Evolutionary conservation across 2,797 vertebrate species (phyloP), one percentile per base, ranked within the genome.

Genomic region (Urosaurus nigricauda): DNA sequence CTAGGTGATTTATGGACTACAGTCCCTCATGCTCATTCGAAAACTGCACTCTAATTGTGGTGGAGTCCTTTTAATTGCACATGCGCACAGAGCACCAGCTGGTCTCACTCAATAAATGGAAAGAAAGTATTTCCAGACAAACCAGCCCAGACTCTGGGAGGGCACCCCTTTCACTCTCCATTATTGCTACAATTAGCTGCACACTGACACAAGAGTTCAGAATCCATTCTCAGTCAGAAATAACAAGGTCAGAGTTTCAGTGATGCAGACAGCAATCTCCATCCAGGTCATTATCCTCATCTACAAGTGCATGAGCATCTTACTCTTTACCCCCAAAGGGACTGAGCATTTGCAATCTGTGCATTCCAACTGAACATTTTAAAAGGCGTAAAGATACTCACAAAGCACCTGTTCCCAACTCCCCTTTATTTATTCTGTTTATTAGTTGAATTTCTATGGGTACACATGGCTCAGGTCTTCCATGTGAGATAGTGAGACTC

Each of bases 51-150:
- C 85, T 79, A 84, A 87, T 84, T 85, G 75, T 77, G 63, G 75
- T 75, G 77, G 16, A 81, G 47, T 26, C 85, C 40, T 90, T 82
- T 19, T 85, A 88, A 90, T 77, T 88, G 89, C 83, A 88, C 86
- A 85, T 88, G 86, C 86, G 70, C 86, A 85, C 1, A 11, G 37
- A 68, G 83, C 71, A 88, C 73, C 90, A 88, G 83, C 58, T 82
- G 86, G 86, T 58, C 70, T 70, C 70, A 47, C 37, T 47, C 53
- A 37, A 85, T 88, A 90, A 68, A 77, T 71, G 71, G 86, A 81
- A 85, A 80, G 60, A 82, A 84, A 85, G 79, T 71, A 82, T 81
- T 82, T 75, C 71, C 70, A 82, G 58, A n/a, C 19, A 19, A 21
- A 7, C 16, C 37, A 37, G 32, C 16, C 86, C 83, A 90, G 70